Base-by-base conservation (phyloP, 2,888 invertebrate species). In the Siphlonurus alternatus region DNA sequence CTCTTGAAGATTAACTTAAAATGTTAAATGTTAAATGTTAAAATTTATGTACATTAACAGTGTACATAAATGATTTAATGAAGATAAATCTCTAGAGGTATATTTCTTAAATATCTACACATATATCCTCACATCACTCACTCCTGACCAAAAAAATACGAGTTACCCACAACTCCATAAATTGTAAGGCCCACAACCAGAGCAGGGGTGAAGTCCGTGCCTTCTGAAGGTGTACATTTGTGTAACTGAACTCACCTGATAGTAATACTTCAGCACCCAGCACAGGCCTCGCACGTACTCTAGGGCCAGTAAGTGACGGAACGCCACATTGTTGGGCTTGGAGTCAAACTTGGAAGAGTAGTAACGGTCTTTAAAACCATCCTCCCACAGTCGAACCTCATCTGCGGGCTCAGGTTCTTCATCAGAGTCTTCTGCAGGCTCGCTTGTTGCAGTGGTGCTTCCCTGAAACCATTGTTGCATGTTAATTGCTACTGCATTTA, bases 221-320 rank as follows among this genome's bases (percentile, higher is more conserved):
- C n/a, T n/a, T n/a, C n/a, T n/a, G n/a, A n/a, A n/a, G n/a, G n/a
- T n/a, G n/a, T n/a, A n/a, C n/a, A n/a, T n/a, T n/a, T n/a, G n/a
- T n/a, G n/a, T n/a, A n/a, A n/a, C n/a, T n/a, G n/a, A n/a, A 62
- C 61, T 64, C 68, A 77, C 78, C 77, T 98, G 98, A 78, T 99
- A 99, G 78, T 99, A 99, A 78, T 98, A 99, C 70, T 91, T 86
- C 25, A 99, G 79, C 64, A 99, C 99, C 99, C 99, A 99, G 77
- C 95, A 95, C 62, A 99, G 80, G 0, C 99, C 99, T 63, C 89
- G 83, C 2, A 96, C 94, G 78, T 99, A 99, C 73, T 97, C 94
- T 61, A 89, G 79, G 1, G 93, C 95, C 54, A 99, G 96, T 70
- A 87, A 86, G 74, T 90, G 86, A 69, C 97, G 83, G 77, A 98